phyloP scores from a whole-genome alignment of 2,113 vertebrate species.

The Mormoops blainvillei region DNA sequence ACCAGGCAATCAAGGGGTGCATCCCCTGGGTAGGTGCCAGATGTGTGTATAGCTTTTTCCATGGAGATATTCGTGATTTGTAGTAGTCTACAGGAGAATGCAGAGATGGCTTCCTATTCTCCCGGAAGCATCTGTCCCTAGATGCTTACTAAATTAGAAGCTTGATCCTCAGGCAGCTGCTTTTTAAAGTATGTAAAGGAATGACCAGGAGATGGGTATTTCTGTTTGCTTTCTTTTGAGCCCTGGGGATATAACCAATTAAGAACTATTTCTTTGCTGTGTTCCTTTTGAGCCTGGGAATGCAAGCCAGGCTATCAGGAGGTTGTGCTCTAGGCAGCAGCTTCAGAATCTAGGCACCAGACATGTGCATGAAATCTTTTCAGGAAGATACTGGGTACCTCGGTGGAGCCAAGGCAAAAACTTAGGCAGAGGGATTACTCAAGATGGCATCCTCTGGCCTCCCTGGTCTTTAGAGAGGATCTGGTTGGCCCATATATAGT shows the following conservation, averaged over 20 bases:
- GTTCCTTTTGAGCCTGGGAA: not conserved
- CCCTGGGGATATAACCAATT: not conserved
- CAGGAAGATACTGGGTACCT: not conserved
- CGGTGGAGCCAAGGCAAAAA: not conserved
- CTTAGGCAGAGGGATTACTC: not conserved
- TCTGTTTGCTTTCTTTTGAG: not conserved
- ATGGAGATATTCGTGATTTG: not conserved
- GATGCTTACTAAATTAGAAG: not conserved
- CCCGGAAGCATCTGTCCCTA: not conserved
- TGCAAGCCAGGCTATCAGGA: not conserved
- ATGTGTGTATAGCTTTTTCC: not conserved
- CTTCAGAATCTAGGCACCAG: not conserved
- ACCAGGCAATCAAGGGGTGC: not conserved
- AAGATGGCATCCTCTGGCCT: not conserved
- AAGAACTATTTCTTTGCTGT: not conserved
- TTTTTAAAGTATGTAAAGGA: not conserved
- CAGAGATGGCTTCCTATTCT: not conserved
- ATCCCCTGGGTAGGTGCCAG: not conserved
- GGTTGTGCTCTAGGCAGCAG: not conserved
- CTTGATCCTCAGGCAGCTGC: not conserved
- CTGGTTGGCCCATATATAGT: not conserved
- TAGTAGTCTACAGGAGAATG: not conserved
- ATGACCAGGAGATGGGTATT: not conserved
- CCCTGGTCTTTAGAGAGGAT: not conserved
- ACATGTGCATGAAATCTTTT: not conserved